phyloP scores from a whole-genome alignment of 1,140 invertebrate species.

The Cotesia typhae region DNA sequence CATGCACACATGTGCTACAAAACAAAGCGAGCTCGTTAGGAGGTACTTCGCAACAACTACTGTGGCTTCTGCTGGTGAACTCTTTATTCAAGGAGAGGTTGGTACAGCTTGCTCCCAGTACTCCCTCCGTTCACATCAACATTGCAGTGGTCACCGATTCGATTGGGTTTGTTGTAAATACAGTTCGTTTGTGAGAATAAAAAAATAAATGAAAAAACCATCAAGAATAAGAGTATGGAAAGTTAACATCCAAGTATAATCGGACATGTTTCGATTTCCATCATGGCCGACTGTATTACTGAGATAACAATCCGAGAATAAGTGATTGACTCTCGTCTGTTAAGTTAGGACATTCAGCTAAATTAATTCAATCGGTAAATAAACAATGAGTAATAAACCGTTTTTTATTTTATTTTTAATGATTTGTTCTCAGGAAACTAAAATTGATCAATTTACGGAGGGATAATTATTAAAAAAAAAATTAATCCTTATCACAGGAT shows the following conservation, averaged over 20 bases:
- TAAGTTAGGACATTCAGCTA: background rate
- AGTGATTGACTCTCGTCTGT: background rate
- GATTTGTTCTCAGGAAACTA: no score
- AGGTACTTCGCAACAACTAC: constrained; percentile 60
- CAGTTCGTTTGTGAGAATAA: background rate
- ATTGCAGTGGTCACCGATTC: constrained; percentile 21
- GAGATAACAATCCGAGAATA: constrained; percentile 16
- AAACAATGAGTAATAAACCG: background rate
- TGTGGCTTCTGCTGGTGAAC: constrained; percentile 44
- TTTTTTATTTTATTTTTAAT: no score
- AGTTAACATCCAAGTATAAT: constrained; percentile 44
- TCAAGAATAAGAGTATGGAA: background rate
- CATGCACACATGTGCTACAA: constrained; percentile 57
- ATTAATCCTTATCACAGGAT: no score
- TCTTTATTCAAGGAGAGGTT: constrained; percentile 48
- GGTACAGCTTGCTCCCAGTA: constrained; percentile 58
- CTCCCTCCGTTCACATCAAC: constrained; percentile 46
- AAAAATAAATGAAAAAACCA: constrained; percentile 15
- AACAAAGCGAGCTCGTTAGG: constrained; percentile 67
- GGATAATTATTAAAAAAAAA: no score
- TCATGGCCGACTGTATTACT: constrained; percentile 36
- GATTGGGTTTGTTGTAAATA: constrained; percentile 22
- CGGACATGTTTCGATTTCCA: constrained; percentile 47
- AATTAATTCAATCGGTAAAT: background rate
- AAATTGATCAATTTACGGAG: no score